These are phyloP conservation scores for Lordiphosa collinella DNA, from an alignment of 1,140 invertebrate species.

Conservation along the genomic window DNA sequence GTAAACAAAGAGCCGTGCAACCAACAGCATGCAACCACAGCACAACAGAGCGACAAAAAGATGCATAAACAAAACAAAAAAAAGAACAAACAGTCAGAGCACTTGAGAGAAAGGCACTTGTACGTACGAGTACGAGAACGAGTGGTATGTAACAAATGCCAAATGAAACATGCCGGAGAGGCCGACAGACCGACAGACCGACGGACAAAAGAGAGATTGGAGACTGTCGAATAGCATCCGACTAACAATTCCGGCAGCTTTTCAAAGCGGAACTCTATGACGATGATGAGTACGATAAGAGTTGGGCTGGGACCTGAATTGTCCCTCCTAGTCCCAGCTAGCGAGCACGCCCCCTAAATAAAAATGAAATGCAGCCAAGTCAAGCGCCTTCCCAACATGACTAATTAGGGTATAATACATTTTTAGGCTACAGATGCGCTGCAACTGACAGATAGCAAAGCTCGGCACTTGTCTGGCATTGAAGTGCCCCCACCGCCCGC, in stretches of 20 bases:
- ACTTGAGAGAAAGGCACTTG: slow-evolving; percentile 49
- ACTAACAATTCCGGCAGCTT: slow-evolving; percentile 31
- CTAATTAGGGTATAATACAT: slow-evolving; percentile 60
- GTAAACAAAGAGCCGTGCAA: slow-evolving; percentile 60
- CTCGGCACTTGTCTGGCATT: slow-evolving; percentile 42
- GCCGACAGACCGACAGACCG: background rate
- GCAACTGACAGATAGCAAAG: slow-evolving; percentile 33
- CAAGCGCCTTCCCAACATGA: slow-evolving; percentile 23
- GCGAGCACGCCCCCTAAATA: slow-evolving; percentile 25
- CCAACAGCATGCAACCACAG: slow-evolving; percentile 17
- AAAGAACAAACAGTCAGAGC: slow-evolving; percentile 52
- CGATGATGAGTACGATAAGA: slow-evolving; percentile 19
- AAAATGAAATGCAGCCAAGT: slow-evolving; percentile 1
- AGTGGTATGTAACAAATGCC: slow-evolving; percentile 37
- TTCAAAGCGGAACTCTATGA: slow-evolving; percentile 23
- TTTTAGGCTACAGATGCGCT: slow-evolving; percentile 3
- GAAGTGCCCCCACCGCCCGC: slow-evolving; percentile 19
- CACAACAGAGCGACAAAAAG: slow-evolving; percentile 61
- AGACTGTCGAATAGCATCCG: slow-evolving; percentile 43
- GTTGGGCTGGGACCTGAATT: slow-evolving; percentile 15
- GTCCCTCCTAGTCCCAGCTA: slow-evolving; percentile 8
- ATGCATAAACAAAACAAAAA: slow-evolving; percentile 68
- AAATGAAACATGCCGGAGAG: slow-evolving; percentile 62
- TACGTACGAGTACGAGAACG: background rate
- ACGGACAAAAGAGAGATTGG: slow-evolving; percentile 32